These are phyloP conservation scores for Forbesichthys papilliferus DNA, from an alignment of 2,113 vertebrate genomes.

Conservation along the genomic window DNA sequence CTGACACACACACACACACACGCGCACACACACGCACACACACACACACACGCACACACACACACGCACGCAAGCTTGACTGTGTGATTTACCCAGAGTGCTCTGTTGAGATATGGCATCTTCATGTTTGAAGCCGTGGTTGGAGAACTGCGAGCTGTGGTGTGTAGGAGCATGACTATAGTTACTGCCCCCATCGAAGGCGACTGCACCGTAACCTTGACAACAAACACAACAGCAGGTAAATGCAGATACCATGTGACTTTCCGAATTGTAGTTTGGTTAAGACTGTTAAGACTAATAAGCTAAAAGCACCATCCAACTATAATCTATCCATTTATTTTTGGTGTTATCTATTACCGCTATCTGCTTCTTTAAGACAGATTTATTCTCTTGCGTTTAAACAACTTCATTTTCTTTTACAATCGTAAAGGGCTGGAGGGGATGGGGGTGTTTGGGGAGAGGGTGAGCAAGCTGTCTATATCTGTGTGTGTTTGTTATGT, in stretches of 20 bases:
- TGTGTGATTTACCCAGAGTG: conserved; percentile 82
- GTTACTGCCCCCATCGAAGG: conserved; percentile 89
- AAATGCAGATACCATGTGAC: neutral
- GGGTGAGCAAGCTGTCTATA: no score
- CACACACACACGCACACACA: conserved; percentile 15
- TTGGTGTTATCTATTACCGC: no score
- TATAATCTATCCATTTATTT: no score
- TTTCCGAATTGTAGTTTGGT: no score
- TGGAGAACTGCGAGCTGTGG: conserved; percentile 87
- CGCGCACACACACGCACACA: conserved; percentile 13
- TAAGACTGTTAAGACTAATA: no score
- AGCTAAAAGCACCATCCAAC: no score
- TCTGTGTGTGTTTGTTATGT: no score
- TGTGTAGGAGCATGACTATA: conserved; percentile 93
- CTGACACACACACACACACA: conserved; percentile 26
- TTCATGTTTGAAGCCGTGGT: conserved; percentile 96
- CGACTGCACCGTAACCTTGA: conserved; percentile 88
- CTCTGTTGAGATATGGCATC: conserved; percentile 89
- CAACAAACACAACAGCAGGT: conserved; percentile 36
- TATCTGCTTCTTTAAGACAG: no score
- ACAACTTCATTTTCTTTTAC: no score
- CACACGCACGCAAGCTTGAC: neutral
- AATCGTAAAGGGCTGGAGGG: no score
- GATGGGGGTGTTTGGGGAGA: no score
- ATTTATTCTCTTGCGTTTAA: no score